Percentiles rank a stretch among this genome's conserved stretches.
phyloP scores from a whole-genome alignment of 2,113 vertebrate species.

The Bungarus multicinctus region DNA sequence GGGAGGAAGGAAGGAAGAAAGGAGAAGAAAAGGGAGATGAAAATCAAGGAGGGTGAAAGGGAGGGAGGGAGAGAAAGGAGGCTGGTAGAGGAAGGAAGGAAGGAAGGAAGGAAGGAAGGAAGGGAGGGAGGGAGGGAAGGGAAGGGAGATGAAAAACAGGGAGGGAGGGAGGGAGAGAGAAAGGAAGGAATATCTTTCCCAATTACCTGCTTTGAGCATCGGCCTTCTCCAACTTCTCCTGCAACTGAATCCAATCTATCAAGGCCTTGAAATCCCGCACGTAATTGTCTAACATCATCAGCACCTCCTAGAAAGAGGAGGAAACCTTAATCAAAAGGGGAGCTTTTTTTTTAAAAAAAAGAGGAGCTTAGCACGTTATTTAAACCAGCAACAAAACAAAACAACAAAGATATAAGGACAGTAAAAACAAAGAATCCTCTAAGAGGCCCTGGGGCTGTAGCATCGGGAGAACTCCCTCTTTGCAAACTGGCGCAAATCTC shows the following conservation, averaged over 20 bases:
- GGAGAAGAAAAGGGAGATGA: too few relatives aligned
- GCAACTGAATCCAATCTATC: slow-evolving; percentile 98
- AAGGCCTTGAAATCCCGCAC: slow-evolving; percentile 97
- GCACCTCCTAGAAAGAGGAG: slow-evolving; percentile 82
- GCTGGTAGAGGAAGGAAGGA: too few relatives aligned
- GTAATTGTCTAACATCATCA: slow-evolving; percentile 99
- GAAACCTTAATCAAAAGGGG: slow-evolving; percentile 23
- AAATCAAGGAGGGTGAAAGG: too few relatives aligned
- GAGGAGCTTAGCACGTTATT: not conserved
- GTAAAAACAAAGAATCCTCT: not conserved
- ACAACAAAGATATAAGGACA: not conserved
- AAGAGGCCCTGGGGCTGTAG: not conserved
- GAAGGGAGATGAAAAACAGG: too few relatives aligned
- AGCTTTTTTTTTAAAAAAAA: slow-evolving; percentile 13
- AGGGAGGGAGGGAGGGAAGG: too few relatives aligned
- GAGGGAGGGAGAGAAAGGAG: too few relatives aligned
- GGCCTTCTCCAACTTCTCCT: slow-evolving; percentile 97
- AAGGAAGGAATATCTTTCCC: not conserved
- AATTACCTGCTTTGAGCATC: slow-evolving; percentile 96
- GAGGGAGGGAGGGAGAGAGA: too few relatives aligned
- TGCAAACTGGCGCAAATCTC: not conserved
- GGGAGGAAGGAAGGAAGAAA: accelerated
- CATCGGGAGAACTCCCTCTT: not conserved
- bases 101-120: accelerated
- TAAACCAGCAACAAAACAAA: not conserved